Base-by-base conservation (phyloP, 2,797 vertebrate species). In the Masticophis lateralis region DNA sequence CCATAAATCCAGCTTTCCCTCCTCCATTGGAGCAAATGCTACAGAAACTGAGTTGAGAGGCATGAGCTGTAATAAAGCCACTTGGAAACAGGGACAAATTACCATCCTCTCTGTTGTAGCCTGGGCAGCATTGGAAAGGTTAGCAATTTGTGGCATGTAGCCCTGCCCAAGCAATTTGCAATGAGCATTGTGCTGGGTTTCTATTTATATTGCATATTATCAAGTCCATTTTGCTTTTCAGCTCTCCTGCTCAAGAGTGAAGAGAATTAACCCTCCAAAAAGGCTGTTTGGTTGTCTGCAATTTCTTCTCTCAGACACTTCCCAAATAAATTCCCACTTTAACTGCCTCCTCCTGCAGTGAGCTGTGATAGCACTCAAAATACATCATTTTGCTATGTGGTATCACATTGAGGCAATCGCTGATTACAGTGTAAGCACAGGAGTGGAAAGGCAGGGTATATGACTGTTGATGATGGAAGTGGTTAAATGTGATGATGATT, bases 81-180 rank as follows among this genome's bases (percentile, higher is more conserved):
- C 60, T 3, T 12, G 86, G 56, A 91, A 88, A 56, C 14, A 56
- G 87, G 55, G 28, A n/a, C 63, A 88, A 91, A 91, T 79, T 79
- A 32, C 66, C 53, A 5, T 88, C 90, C 10, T 91, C 43, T 87
- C 16, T 59, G 55, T n/a, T 14, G 47, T 61, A 88, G 87, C 86
- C 87, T 18, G 47, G 90, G 74, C 86, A 91, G 89, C 55, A 27
- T 16, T 51, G 43, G 57, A 91, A 79, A 91, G 32, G 57, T 91
- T 89, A 86, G 51, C 51, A 43, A 53, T 86, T 89, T 89, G 51
- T 51, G 14, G 20, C 28, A 10, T 20, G 32, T 14, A 18, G 53
- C 13, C 74, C 87, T 86, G 74, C 87, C 93, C 18, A 37, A 20
- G 69, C 69, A 91, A 91, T 93, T 86, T 93, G 90, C 27, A n/a